These are phyloP conservation scores for Cryptoleucopteryx plumbea DNA, from an alignment of 2,113 vertebrate genomes.

Conservation along the genomic window DNA sequence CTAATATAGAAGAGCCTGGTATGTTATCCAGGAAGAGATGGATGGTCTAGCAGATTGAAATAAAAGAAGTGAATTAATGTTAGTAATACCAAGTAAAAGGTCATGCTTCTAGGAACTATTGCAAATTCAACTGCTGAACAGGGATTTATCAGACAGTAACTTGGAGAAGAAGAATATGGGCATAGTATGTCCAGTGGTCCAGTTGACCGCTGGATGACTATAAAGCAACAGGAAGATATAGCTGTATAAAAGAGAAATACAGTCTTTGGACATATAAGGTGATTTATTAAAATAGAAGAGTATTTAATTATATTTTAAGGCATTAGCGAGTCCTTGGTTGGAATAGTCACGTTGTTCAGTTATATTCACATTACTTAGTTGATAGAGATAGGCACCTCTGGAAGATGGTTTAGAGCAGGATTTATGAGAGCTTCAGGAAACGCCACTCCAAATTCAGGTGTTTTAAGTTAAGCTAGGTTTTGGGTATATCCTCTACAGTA, in stretches of 20 bases:
- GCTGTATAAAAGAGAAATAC: background rate
- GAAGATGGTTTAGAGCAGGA: background rate
- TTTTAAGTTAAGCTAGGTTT: background rate
- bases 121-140: background rate
- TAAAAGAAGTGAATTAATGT: constrained; percentile 25
- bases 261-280: background rate
- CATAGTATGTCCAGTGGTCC: background rate
- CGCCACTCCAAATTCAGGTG: background rate
- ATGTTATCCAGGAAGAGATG: background rate
- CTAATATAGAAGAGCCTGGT: background rate
- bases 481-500: background rate
- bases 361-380: background rate
- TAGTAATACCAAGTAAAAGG: background rate
- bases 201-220: background rate
- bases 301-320: background rate
- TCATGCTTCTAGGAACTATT: background rate
- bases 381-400: background rate
- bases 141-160: background rate
- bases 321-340: background rate
- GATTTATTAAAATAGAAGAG: background rate
- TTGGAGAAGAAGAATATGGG: background rate
- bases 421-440: background rate
- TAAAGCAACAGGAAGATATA: background rate
- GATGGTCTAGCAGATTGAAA: background rate
- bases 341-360: background rate